Evolutionary conservation across 2,797 vertebrate species (phyloP).

Genomic region (Todus mexicanus): DNA sequence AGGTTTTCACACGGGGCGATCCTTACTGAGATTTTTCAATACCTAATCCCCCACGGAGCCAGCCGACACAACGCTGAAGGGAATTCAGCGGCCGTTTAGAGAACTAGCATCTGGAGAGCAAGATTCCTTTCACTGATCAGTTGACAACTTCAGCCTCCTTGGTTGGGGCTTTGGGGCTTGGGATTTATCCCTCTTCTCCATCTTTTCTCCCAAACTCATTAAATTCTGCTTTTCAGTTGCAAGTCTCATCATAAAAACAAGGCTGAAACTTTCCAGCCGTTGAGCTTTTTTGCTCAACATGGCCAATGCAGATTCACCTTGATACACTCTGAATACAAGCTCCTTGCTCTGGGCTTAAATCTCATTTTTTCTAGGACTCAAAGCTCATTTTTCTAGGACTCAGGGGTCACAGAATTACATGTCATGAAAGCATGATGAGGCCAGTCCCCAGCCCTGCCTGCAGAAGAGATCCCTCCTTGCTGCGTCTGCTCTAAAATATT

Average conservation of each 20-base stretch:
- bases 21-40: neutral
- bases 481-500: neutral
- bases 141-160: neutral
- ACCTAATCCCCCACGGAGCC: neutral
- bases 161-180: neutral
- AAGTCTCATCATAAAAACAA: neutral
- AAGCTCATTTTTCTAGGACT: neutral
- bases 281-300: neutral
- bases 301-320: fast-evolving
- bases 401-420: neutral
- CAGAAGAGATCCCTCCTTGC: neutral
- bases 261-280: neutral
- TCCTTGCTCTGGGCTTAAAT: too few relatives aligned
- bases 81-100: neutral
- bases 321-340: fast-evolving
- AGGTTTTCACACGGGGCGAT: neutral
- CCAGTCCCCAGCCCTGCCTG: neutral
- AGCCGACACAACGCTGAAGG: neutral
- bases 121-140: neutral
- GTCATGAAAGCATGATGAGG: neutral
- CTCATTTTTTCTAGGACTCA: neutral
- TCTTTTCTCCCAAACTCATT: neutral
- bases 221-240: neutral
- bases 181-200: neutral
- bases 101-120: neutral